phyloP scores from a whole-genome alignment of 1,140 invertebrate species.

The Platyura marginata region DNA sequence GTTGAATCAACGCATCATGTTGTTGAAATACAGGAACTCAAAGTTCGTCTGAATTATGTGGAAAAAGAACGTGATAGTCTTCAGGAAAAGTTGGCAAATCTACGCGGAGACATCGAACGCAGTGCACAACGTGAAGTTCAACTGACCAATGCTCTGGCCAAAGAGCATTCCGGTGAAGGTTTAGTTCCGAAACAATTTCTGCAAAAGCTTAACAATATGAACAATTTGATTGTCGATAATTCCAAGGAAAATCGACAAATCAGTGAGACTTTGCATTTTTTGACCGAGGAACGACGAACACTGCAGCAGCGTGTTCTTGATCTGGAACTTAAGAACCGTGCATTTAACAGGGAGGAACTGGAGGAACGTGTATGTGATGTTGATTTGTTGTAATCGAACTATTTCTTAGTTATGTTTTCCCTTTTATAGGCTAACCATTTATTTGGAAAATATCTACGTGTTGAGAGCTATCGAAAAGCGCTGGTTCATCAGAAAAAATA shows the following conservation, averaged over 20 bases:
- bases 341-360: constrained; percentile 13
- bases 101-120: constrained; percentile 18
- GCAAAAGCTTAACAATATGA: constrained; percentile 33
- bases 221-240: constrained; percentile 25
- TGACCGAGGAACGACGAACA: constrained; percentile 25
- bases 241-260: constrained; percentile 30
- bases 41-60: constrained; percentile 9
- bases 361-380: constrained; percentile 27
- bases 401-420: background rate
- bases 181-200: constrained; percentile 25
- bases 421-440: constrained; percentile 28
- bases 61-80: constrained; percentile 12
- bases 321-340: constrained; percentile 13
- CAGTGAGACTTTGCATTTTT: constrained; percentile 26
- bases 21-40: constrained; percentile 18
- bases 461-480: constrained; percentile 65
- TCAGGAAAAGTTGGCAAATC: constrained; percentile 12
- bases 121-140: constrained; percentile 17
- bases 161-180: constrained; percentile 15
- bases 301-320: constrained; percentile 25
- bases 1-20: constrained; percentile 15
- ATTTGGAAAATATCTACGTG: constrained; percentile 53
- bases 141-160: constrained; percentile 14
- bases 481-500: constrained; percentile 73
- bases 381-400: too few species aligned